Base-by-base conservation (phyloP, 2,113 vertebrate species). In the Tretioscincus oriximinensis region DNA sequence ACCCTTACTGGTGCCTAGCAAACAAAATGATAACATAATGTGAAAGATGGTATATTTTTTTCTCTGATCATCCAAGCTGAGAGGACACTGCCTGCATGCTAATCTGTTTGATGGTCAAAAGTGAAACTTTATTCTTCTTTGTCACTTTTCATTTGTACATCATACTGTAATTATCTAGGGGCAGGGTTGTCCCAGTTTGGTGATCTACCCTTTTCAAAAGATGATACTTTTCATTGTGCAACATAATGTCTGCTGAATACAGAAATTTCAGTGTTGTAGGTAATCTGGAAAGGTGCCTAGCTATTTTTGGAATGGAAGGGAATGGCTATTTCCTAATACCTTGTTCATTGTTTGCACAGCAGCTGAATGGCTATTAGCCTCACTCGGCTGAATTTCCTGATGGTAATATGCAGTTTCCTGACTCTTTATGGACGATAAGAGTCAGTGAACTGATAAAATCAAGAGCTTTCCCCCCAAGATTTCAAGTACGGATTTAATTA, bases 401-500 rank as follows among this genome's bases (percentile, higher is more conserved):
- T 22, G 24, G n/a, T 68, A 60, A 41, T 6, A 79, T 1, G 20
- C 68, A 73, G 7, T 18, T 65, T 81, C 47, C 63, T 75, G 41
- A 41, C 20, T 87, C 58, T 61, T 80, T 76, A 29, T 64, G 22
- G 66, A 16, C n/a, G 26, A n/a, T 16, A 58, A 41, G 24, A 85
- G 47, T 20, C 64, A 20, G 73, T 35, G n/a, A 78, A 76, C 28
- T 69, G 28, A 73, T 81, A 41, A 74, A 88, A 79, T 11, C 22
- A 1, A 1, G 9, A 28, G 3, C 51, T 54, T 87, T 81, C 21
- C 28, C 84, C 29, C 9, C 20, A 24, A 64, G 29, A n/a, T 86
- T 86, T 85, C 28, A 79, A 73, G 20, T 24, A 28, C 81, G 60
- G 54, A 29, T 29, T 79, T 71, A 73, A 63, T 79, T 77, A 79